These are phyloP conservation scores for Gymnoscopelus microlampas DNA, from an alignment of 2,797 vertebrate genomes.

Conservation along the genomic window DNA sequence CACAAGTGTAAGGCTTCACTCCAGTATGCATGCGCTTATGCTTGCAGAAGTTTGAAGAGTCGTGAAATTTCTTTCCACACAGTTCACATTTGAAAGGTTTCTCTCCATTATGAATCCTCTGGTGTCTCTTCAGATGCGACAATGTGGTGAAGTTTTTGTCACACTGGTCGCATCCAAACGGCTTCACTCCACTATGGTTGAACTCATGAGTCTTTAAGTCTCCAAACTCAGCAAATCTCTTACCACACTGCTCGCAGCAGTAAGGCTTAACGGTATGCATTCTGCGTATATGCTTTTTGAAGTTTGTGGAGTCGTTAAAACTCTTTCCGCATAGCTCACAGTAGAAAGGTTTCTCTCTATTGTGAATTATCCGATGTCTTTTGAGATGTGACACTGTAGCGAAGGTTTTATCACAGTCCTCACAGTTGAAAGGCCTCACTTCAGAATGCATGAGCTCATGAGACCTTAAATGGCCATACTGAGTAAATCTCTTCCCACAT, in stretches of 20 bases:
- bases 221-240: not conserved
- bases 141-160: not conserved
- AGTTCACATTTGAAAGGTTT: not conserved
- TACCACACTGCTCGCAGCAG: not conserved
- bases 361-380: conserved; percentile 2
- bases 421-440: not conserved
- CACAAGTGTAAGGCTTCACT: not conserved
- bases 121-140: not conserved
- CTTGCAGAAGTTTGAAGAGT: not conserved
- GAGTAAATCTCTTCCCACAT: not conserved
- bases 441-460: not conserved
- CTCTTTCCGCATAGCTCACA: not conserved
- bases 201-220: no score
- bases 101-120: not conserved
- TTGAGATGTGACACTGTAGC: not conserved
- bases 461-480: not conserved
- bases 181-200: no score
- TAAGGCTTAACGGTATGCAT: not conserved
- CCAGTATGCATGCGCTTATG: not conserved
- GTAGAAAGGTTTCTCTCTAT: not conserved
- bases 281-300: not conserved
- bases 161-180: not conserved
- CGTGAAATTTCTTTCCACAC: not conserved
- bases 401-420: not conserved
- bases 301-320: not conserved